phyloP scores from a whole-genome alignment of 2,888 invertebrate genomes.

The Leucophenga maculata region DNA sequence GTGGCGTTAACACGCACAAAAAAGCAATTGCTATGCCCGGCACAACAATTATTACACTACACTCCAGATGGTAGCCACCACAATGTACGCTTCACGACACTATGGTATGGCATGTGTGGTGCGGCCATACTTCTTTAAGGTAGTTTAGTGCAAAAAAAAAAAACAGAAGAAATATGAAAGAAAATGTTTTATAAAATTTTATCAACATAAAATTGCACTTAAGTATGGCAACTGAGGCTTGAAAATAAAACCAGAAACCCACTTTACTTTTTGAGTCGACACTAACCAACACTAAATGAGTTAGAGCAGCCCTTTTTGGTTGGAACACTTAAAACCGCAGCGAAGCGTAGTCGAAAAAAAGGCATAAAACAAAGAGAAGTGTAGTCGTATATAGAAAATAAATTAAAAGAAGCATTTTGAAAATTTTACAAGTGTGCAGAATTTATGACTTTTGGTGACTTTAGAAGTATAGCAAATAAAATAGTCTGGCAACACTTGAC shows the following conservation, averaged over 20 bases:
- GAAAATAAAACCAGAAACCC: neutral
- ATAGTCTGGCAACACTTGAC: constrained; percentile 6
- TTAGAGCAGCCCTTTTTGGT: neutral
- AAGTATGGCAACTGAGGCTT: neutral
- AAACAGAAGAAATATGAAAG: no score
- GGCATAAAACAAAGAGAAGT: neutral
- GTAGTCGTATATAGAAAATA: neutral
- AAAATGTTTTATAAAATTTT: constrained; percentile 14
- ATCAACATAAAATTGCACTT: constrained; percentile 14
- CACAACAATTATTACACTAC: no score
- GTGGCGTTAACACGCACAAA: neutral
- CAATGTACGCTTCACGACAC: no score
- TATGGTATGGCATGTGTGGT: no score
- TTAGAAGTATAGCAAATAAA: neutral
- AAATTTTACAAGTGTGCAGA: neutral
- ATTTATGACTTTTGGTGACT: constrained; percentile 5
- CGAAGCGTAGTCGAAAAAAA: no score
- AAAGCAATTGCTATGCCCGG: neutral
- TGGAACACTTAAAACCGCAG: neutral
- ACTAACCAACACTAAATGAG: constrained; percentile 12
- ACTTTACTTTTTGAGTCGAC: constrained; percentile 9
- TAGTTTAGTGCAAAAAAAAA: no score
- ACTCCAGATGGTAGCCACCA: no score
- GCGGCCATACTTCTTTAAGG: no score
- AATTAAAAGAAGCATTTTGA: neutral